Conservation (phyloP, 2,888 invertebrate genomes). For the Gisinianus flammeolus region DNA sequence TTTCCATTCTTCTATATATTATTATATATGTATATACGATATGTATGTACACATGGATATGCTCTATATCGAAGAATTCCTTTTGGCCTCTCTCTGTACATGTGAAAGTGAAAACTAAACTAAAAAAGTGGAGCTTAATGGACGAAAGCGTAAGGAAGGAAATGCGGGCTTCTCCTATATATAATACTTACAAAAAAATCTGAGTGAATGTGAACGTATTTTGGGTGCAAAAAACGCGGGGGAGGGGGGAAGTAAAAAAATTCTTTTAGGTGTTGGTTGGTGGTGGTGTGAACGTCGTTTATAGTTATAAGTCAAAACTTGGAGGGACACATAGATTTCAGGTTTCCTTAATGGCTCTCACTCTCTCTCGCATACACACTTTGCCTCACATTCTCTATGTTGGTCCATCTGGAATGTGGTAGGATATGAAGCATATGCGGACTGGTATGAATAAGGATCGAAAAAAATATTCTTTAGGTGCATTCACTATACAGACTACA, state of each 20-base stretch:
- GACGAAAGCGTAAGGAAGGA: slow-evolving; percentile 21
- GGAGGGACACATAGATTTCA: slow-evolving; percentile 23
- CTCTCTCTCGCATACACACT: neutral
- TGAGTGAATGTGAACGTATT: too few relatives aligned
- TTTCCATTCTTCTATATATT: too few relatives aligned
- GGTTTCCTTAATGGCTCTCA: slow-evolving; percentile 35
- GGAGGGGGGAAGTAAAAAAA: too few relatives aligned
- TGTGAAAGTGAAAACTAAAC: neutral
- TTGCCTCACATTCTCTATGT: too few relatives aligned
- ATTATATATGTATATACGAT: neutral
- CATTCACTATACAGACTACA: too few relatives aligned
- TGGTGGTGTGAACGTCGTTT: slow-evolving; percentile 8
- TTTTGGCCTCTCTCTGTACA: neutral
- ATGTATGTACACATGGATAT: too few relatives aligned
- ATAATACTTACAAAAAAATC: too few relatives aligned
- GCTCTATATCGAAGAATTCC: neutral
- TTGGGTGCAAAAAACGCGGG: too few relatives aligned
- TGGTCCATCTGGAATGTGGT: slow-evolving; percentile 4
- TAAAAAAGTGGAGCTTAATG: slow-evolving; percentile 14
- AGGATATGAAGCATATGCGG: too few relatives aligned
- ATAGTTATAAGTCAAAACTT: slow-evolving; percentile 24
- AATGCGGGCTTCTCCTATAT: slow-evolving; percentile 16
- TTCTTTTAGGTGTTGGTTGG: neutral
- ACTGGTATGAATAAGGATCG: too few relatives aligned
- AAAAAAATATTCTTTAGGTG: too few relatives aligned